Evolutionary conservation across 2,113 vertebrate genomes (phyloP).

Genomic region (Hydrochoerus hydrochaeris): DNA sequence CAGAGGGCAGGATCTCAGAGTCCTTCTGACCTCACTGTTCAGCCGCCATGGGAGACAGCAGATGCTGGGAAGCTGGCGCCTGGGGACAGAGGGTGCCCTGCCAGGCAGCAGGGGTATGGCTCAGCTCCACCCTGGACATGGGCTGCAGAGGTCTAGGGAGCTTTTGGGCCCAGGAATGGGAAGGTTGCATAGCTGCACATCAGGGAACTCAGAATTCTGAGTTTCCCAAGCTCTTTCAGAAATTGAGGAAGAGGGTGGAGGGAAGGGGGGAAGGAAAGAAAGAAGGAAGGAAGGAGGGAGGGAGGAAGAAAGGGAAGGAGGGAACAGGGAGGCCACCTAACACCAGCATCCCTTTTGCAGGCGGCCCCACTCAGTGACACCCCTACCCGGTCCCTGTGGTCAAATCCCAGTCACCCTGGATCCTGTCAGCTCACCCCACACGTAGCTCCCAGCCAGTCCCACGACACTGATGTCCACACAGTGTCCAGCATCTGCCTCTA

Average conservation of each 20-base stretch:
- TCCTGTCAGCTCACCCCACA: no score
- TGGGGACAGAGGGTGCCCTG: background rate
- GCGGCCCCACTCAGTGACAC: background rate
- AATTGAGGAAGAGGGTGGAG: no score
- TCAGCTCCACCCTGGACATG: background rate
- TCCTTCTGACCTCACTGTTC: background rate
- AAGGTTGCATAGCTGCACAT: background rate
- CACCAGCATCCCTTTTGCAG: no score
- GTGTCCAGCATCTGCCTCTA: background rate
- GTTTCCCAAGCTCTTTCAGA: background rate
- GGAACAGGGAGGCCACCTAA: no score
- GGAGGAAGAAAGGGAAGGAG: background rate
- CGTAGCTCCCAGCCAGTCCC: background rate
- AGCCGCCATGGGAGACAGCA: background rate
- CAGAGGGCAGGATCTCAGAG: background rate
- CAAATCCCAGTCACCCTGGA: no score
- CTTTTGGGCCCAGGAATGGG: background rate
- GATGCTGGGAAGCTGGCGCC: no score
- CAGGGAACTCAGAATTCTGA: fast-evolving
- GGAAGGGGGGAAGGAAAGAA: no score
- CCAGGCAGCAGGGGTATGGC: background rate
- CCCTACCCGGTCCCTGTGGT: fast-evolving
- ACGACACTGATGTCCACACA: background rate
- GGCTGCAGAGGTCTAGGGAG: background rate
- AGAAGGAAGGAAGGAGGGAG: no score